These are phyloP conservation scores for Lepilemur ruficaudatus DNA, from an alignment of 2,797 vertebrate species.

Conservation along the genomic window DNA sequence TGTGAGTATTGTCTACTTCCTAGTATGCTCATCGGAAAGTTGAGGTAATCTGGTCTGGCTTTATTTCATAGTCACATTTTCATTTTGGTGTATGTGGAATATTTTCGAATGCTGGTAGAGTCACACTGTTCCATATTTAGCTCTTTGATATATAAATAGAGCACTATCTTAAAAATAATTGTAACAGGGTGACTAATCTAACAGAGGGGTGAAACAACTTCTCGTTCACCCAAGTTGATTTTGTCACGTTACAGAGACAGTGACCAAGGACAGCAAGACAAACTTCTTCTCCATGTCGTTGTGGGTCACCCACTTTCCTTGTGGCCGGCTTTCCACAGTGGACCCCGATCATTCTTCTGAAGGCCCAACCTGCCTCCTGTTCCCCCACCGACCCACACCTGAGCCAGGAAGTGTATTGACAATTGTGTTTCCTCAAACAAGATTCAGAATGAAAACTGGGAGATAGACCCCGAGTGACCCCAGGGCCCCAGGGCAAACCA, in stretches of 20 bases:
- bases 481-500: neutral
- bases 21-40: neutral
- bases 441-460: neutral
- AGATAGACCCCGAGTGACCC: neutral
- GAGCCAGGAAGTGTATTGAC: neutral
- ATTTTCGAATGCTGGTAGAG: neutral
- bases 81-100: neutral
- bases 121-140: neutral
- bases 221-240: neutral
- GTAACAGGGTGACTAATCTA: conserved; percentile 48
- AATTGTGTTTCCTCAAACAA: neutral
- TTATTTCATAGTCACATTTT: neutral
- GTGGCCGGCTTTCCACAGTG: neutral
- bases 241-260: neutral
- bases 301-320: neutral
- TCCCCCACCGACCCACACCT: neutral
- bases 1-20: neutral
- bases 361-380: neutral
- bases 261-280: neutral
- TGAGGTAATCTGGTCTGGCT: neutral
- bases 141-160: conserved; percentile 61
- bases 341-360: neutral
- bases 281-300: neutral
- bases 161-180: conserved; percentile 57
- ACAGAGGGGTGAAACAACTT: neutral